Evolutionary conservation across 1,140 invertebrate species (phyloP).

Genomic region (Drosophila grimshawi): DNA sequence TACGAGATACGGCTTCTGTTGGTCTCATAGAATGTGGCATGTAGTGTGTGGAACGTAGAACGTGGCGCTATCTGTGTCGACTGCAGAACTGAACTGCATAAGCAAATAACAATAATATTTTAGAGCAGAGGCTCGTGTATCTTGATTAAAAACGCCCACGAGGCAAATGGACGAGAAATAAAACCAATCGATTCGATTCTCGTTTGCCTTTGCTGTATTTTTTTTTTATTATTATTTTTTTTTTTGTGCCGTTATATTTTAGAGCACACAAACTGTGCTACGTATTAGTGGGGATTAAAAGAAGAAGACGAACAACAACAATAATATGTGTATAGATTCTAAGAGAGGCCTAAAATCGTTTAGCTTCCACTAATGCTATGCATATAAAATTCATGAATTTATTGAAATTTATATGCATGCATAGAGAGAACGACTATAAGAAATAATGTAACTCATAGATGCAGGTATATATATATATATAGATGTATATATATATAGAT

Average conservation of each 20-base stretch:
- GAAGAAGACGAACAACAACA: constrained; percentile 21
- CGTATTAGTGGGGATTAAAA: constrained; percentile 63
- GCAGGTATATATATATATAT: constrained; percentile 11
- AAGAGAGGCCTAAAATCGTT: constrained; percentile 37
- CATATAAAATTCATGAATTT: constrained; percentile 76
- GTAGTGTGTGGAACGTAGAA: not conserved
- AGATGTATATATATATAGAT: too few relatives aligned
- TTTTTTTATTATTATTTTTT: not conserved
- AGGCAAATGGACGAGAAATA: constrained; percentile 12
- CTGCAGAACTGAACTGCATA: constrained; percentile 37
- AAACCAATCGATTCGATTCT: constrained; percentile 45
- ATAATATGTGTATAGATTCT: constrained; percentile 7
- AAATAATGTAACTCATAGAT: constrained; percentile 43
- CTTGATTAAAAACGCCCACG: constrained; percentile 67
- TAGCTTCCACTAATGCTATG: constrained; percentile 29
- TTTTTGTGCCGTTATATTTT: constrained; percentile 48
- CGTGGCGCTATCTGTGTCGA: constrained; percentile 17
- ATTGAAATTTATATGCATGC: constrained; percentile 69
- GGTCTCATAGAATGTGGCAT: too few relatives aligned
- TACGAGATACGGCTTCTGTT: constrained; percentile 17
- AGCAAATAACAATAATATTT: constrained; percentile 58
- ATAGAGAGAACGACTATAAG: constrained; percentile 13
- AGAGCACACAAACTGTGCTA: constrained; percentile 47
- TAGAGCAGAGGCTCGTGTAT: constrained; percentile 52
- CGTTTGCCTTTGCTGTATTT: not conserved